Evolutionary conservation across 2,797 vertebrate species (phyloP), one percentile per base, ranked within the genome.

Genomic region (Oophaga sylvatica): DNA sequence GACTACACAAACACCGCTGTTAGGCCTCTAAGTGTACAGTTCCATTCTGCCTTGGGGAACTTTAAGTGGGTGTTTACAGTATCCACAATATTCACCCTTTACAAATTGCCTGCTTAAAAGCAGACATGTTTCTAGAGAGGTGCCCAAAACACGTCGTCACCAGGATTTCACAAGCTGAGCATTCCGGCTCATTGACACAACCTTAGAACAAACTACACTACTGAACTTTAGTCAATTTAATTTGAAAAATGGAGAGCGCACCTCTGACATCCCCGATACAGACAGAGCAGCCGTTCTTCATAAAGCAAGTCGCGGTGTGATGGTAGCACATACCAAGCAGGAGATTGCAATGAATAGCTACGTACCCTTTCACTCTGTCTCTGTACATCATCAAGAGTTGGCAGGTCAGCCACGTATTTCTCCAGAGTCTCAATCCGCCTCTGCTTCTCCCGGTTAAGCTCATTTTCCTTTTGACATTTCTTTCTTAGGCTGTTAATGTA

Each of bases 401-500:
- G 98, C 65, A 99, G 94, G 89, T 99, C 97, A 19, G 97, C 97
- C 35, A 99, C 94, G 68, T 99, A 99, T 90, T 97, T 98, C 93
- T 99, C 98, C 92, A 99, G 94, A 0, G 97, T 99, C 93, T 99
- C 98, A 26, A 99, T 97, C 84, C 97, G 95, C 90, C 96, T 97
- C 88, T 98, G 97, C 71, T 96, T 97, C 87, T 99, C 98, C 88
- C 96, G 96, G 90, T 96, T 98, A 93, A 97, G 96, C 82, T 99
- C 97, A 9, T 94, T 95, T 88, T 98, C 97, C 59, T 97, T 95
- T 91, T 97, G 97, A 87, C 95, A 97, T 89, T 97, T 98, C 95
- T 99, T 99, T 91, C 98, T 98, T 91, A 99, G 93, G 88, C 97
- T 98, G 89, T 91, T 96, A 92, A 99, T 98, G 84, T 99, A 99